A percentile compares a stretch with the other conserved stretches of the same genome.
These are phyloP conservation scores for Diploscapter pachys DNA, from an alignment of 1,140 invertebrate species.

Conservation along the genomic window DNA sequence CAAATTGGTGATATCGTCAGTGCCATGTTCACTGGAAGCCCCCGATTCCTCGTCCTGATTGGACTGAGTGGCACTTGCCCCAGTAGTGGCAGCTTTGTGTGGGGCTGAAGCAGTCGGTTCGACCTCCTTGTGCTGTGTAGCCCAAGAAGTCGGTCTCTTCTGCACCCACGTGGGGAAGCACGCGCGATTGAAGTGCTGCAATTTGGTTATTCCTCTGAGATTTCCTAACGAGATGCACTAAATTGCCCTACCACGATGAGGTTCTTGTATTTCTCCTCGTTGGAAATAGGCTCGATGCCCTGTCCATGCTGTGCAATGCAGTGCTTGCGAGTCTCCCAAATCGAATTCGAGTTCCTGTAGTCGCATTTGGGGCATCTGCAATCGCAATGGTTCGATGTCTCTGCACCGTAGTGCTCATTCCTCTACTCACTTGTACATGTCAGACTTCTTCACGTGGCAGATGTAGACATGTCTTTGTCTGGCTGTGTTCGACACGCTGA, in stretches of 20 bases:
- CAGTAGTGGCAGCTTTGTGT: too few relatives aligned
- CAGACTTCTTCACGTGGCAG: slow-evolving; percentile 43
- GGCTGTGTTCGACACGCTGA: slow-evolving; percentile 45
- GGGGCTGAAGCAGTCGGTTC: slow-evolving; percentile 1
- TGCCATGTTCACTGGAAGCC: neutral
- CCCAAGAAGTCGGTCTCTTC: slow-evolving; percentile 37
- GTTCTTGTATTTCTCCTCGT: slow-evolving; percentile 47
- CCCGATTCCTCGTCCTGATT: slow-evolving; percentile 17
- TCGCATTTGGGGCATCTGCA: slow-evolving; percentile 46
- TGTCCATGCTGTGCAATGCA: slow-evolving; percentile 41
- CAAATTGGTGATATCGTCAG: too few relatives aligned
- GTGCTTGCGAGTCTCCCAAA: slow-evolving; percentile 49
- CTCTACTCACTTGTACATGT: slow-evolving; percentile 30
- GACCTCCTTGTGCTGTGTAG: slow-evolving; percentile 11
- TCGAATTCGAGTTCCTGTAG: slow-evolving; percentile 52
- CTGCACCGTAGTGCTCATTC: slow-evolving; percentile 13
- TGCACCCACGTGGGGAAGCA: slow-evolving; percentile 53
- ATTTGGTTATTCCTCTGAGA: too few relatives aligned
- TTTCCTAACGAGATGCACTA: too few relatives aligned
- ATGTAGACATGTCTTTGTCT: slow-evolving; percentile 50
- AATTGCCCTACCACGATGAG: slow-evolving; percentile 21
- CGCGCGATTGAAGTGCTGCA: slow-evolving; percentile 43
- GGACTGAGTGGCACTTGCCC: too few relatives aligned
- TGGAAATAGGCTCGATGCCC: slow-evolving; percentile 39
- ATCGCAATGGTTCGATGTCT: slow-evolving; percentile 6